These are phyloP conservation scores for Apodemus speciosus DNA, from an alignment of 2,113 vertebrate genomes.

Conservation along the genomic window DNA sequence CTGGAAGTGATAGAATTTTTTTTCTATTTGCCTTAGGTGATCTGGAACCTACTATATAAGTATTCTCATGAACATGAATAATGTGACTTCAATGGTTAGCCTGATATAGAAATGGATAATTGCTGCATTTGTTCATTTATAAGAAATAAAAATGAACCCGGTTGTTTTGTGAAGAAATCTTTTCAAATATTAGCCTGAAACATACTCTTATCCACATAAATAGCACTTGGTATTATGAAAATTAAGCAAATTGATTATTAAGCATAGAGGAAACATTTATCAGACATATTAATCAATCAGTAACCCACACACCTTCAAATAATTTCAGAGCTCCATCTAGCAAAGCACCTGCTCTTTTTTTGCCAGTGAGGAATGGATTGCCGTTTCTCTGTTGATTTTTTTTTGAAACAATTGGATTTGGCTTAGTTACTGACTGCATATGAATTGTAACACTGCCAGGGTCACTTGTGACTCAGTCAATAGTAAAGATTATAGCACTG, in stretches of 20 bases:
- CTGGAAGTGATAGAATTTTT: slow-evolving; percentile 16
- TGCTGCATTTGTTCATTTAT: not conserved
- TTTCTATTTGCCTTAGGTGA: not conserved
- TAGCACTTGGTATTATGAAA: slow-evolving; percentile 33
- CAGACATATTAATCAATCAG: slow-evolving; percentile 28
- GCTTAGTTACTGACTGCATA: not conserved
- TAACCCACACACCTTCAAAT: slow-evolving; percentile 12
- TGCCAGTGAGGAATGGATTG: not conserved
- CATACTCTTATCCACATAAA: not conserved
- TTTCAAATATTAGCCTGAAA: slow-evolving; percentile 18
- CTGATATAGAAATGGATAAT: not conserved
- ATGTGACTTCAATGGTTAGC: not conserved
- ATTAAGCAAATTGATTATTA: not conserved
- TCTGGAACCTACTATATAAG: not conserved
- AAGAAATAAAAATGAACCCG: not conserved
- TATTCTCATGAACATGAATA: not conserved
- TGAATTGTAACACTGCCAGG: not conserved
- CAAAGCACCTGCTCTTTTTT: not conserved
- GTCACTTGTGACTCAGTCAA: too few relatives aligned
- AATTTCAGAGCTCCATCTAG: not conserved
- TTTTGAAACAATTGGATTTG: not conserved
- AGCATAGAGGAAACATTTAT: not conserved
- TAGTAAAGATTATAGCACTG: not conserved
- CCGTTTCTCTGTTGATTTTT: not conserved
- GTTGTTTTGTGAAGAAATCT: slow-evolving; percentile 6